Evolutionary conservation across 2,888 invertebrate species (phyloP), one percentile per base, ranked within the genome.

Genomic region (Cheilosia scutellata): DNA sequence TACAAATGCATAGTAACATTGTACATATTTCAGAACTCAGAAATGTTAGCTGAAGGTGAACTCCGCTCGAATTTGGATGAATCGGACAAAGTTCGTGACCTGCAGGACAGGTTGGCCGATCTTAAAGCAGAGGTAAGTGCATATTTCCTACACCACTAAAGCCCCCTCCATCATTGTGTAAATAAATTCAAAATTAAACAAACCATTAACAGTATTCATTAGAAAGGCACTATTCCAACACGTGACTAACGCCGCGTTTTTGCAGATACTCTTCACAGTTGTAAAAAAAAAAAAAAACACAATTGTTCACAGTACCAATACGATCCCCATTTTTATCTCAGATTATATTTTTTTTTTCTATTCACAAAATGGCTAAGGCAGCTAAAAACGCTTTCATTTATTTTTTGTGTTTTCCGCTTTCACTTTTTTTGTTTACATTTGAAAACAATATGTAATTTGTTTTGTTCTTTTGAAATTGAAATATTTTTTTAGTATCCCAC

Each of bases 1-100:
- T 25, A 7, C 37, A 9, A 20, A 4, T 16, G 1, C 1, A 27
- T 11, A 27, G 13, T n/a, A 5, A 4, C 4, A 29, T 2, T 29
- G 2, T 37, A 9, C 6, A 63, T 27, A 2, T 60, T 65, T 9
- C 13, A 98, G 98, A 98, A 97, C 91, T 98, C 98, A 92, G 98
- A 98, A 93, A 96, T 98, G 94, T 94, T 97, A 31, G 97, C 98
- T 0, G 98, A 98, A 92, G 98, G 98, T 4, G 98, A 98, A 92
- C 94, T 98, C 68, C 94, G 97, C 84, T 96, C 96, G 89, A 97
- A 96, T 92, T 94, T 96, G 89, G 97, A 96, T 83, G 97, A 97
- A 90, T 96, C 96, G 66, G 97, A 97, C 88, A 95, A 96, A 89
- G 96, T 97, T 31, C 95, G 97, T 80, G 98, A 98, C 89, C 93